Base-by-base conservation (phyloP, 2,797 vertebrate species). In the Salmo trutta region DNA sequence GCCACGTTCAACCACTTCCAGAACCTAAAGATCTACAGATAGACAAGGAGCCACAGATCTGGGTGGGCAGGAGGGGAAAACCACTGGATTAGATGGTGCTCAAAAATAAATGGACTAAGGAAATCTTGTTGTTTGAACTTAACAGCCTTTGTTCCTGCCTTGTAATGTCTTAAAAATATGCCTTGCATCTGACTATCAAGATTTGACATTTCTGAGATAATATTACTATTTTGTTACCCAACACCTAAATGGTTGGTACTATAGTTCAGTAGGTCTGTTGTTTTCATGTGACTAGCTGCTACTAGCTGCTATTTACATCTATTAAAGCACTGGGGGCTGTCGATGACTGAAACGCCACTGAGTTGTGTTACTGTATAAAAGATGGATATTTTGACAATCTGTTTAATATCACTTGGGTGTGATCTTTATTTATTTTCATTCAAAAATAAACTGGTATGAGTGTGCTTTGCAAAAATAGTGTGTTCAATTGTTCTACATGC, bases 1-100 rank as follows among this genome's bases (percentile, higher is more conserved):
- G 98, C 98, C 85, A 94, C 92, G n/a, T 93, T 99, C 86, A 94
- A 97, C 77, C 91, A 97, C 74, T 90, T 98, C 90, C 94, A 97
- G 85, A 93, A 96, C 87, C 91, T 98, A 89, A 95, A 92, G 73
- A 91, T 97, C 86, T 92, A 91, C 78, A 93, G 21, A 64, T 2
- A 24, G 21, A 24, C 59, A 12, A 36, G 29, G 66, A 67, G 91
- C 91, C 66, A 67, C 65, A 82, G 71, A 5, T 24, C 21, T 62
- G n/a, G 56, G 21, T 24, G 59, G 16, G 24, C 7, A 76, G 52
- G 77, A 81, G 47, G 76, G 47, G 75, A 64, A 59, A 16, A 73
- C 78, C 71, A 75, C 73, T 70, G 83, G 80, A 31, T 24, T 24
- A 75, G 75, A 72, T 36, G 78, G 53, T 7, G 77, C 77, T 83